A percentile compares a stretch with the other conserved stretches of the same genome.
Conservation (phyloP, 2,797 vertebrate species). For the Enteromius trimaculatus region DNA sequence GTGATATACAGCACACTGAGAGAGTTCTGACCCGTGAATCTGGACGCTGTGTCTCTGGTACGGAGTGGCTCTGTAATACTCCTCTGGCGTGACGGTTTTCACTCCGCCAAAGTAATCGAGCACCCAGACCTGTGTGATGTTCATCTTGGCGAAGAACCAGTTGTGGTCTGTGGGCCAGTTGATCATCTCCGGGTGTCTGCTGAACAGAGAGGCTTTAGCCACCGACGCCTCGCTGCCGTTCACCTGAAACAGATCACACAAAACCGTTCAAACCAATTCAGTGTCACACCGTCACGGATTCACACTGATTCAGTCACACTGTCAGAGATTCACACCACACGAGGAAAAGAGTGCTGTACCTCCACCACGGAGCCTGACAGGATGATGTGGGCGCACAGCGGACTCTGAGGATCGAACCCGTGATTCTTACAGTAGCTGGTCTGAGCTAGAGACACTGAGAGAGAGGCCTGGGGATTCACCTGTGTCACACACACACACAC, state of each 20-base stretch:
- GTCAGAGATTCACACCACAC: neutral
- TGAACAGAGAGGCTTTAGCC: slow-evolving; percentile 86
- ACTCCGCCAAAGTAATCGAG: slow-evolving; percentile 94
- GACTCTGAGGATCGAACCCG: slow-evolving; percentile 90
- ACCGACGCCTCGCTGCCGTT: slow-evolving; percentile 79
- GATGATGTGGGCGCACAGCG: slow-evolving; percentile 91
- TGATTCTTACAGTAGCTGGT: slow-evolving; percentile 86
- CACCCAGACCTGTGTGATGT: slow-evolving; percentile 93
- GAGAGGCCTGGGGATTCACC: slow-evolving; percentile 84
- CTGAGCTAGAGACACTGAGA: slow-evolving; percentile 93
- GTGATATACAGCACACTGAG: neutral
- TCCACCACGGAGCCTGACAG: slow-evolving; percentile 84
- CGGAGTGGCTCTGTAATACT: slow-evolving; percentile 84
- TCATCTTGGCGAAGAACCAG: slow-evolving; percentile 96
- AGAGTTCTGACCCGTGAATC: too few relatives aligned
- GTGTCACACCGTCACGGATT: too few relatives aligned
- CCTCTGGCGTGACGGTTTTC: slow-evolving; percentile 86
- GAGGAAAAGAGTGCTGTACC: slow-evolving; percentile 70
- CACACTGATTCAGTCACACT: neutral
- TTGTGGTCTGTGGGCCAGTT: slow-evolving; percentile 88
- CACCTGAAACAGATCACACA: slow-evolving; percentile 73
- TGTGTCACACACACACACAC: slow-evolving; percentile 65
- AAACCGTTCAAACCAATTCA: too few relatives aligned
- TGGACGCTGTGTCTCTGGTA: neutral
- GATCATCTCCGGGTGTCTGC: slow-evolving; percentile 91